Conservation (phyloP, 37 sponge, comb jelly and placozoan species). For the Hormiphora californensis region DNA sequence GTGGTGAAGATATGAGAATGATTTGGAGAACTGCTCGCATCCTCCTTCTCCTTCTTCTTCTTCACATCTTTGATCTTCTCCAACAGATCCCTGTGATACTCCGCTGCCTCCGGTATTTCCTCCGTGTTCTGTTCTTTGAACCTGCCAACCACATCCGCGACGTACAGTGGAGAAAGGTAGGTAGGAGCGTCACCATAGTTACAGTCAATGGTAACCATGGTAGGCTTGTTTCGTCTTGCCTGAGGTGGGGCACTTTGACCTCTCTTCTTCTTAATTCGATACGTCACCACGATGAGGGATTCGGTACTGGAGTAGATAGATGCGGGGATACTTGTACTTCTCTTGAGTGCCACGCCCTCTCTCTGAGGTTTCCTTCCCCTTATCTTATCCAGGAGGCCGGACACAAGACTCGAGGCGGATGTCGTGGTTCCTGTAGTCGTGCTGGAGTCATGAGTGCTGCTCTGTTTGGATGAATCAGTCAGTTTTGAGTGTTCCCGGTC, state of each 20-base stretch:
- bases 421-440: not conserved
- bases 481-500: not conserved
- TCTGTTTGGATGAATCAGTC: not conserved
- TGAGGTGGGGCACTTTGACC: conserved; percentile 6
- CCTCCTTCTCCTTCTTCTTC: not conserved
- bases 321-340: not conserved
- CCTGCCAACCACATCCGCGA: not conserved
- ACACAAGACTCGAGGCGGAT: not conserved
- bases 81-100: not conserved
- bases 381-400: not conserved
- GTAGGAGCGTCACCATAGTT: conserved; percentile 13
- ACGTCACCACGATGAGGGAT: not conserved
- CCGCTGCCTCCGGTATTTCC: not conserved
- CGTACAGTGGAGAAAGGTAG: not conserved
- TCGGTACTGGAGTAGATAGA: conserved; percentile 4
- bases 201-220: not conserved
- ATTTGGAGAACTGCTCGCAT: no score
- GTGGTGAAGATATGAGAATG: not conserved
- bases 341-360: not conserved
- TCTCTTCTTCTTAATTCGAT: not conserved
- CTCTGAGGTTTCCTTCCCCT: not conserved
- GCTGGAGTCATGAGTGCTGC: not conserved
- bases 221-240: not conserved
- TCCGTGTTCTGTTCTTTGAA: not conserved
- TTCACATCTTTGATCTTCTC: not conserved